These are phyloP conservation scores for Mya arenaria DNA, from an alignment of 1,140 invertebrate genomes.

Conservation along the genomic window DNA sequence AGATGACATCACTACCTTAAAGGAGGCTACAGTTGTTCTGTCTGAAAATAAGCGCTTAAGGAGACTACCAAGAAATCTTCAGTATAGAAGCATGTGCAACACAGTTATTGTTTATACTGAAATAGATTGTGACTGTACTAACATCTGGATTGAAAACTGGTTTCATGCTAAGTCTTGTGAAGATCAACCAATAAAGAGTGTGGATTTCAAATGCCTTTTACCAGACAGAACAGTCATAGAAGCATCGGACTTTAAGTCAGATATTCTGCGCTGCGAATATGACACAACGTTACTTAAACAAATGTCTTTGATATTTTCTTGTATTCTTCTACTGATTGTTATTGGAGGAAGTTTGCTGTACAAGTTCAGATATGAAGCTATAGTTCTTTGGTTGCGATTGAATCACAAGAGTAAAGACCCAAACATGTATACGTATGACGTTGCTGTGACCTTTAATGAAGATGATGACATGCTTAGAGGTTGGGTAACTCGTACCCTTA, in stretches of 20 bases:
- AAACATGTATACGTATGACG: not conserved
- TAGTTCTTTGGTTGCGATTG: not conserved
- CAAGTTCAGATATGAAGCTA: not conserved
- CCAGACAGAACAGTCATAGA: not conserved
- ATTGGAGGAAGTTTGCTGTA: not conserved
- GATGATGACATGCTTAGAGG: not conserved
- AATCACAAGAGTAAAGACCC: not conserved
- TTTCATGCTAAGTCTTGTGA: not conserved
- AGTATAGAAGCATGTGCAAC: not conserved
- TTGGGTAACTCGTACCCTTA: not conserved
- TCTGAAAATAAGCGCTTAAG: not conserved
- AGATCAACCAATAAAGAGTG: not conserved
- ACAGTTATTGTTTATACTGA: not conserved
- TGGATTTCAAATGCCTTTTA: slow-evolving; percentile 3
- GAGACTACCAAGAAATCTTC: not conserved
- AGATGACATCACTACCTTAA: not conserved
- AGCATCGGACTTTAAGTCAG: not conserved
- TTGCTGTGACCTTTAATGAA: not conserved
- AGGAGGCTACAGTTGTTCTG: not conserved
- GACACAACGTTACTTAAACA: not conserved
- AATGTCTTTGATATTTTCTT: not conserved
- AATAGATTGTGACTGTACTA: not conserved
- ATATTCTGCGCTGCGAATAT: not conserved
- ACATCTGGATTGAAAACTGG: slow-evolving; percentile 1
- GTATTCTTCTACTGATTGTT: not conserved